A percentile compares a stretch with the other conserved stretches of the same genome.
phyloP scores from a whole-genome alignment of 2,113 vertebrate species.

The Phyllopteryx taeniolatus region DNA sequence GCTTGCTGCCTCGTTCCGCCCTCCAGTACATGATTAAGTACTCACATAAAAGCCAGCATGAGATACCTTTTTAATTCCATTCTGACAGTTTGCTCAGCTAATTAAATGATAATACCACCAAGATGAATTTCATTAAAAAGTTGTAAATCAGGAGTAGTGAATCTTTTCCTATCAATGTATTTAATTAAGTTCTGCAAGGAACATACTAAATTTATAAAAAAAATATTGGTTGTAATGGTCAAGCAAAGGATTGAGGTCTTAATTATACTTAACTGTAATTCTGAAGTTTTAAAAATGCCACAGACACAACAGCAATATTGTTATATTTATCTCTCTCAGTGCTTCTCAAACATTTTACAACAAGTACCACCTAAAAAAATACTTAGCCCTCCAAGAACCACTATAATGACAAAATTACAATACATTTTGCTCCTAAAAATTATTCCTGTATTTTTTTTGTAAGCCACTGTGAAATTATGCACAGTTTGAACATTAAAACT shows the following conservation, averaged over 20 bases:
- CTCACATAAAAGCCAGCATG: constrained; percentile 18
- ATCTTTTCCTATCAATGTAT: constrained; percentile 4
- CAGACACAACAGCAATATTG: too few species aligned
- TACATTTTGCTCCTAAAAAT: too few species aligned
- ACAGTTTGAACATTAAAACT: too few species aligned
- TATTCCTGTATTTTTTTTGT: too few species aligned
- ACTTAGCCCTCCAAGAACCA: too few species aligned
- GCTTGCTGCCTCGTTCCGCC: background rate
- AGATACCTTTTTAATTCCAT: constrained; percentile 29
- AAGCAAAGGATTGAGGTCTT: background rate
- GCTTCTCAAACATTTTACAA: too few species aligned
- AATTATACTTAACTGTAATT: too few species aligned
- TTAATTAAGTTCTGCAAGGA: constrained; percentile 48
- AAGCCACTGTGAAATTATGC: too few species aligned
- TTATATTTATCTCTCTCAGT: too few species aligned
- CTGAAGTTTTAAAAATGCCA: too few species aligned
- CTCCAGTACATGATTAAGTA: background rate
- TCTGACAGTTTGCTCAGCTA: constrained; percentile 47
- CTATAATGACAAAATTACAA: too few species aligned
- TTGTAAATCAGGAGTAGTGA: background rate
- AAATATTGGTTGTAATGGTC: background rate
- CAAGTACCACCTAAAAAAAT: too few species aligned
- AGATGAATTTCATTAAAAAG: constrained; percentile 62
- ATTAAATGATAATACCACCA: constrained; percentile 42
- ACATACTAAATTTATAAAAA: constrained; percentile 1